phyloP scores from a whole-genome alignment of 2,888 invertebrate species.

The Callyntrura sp. region DNA sequence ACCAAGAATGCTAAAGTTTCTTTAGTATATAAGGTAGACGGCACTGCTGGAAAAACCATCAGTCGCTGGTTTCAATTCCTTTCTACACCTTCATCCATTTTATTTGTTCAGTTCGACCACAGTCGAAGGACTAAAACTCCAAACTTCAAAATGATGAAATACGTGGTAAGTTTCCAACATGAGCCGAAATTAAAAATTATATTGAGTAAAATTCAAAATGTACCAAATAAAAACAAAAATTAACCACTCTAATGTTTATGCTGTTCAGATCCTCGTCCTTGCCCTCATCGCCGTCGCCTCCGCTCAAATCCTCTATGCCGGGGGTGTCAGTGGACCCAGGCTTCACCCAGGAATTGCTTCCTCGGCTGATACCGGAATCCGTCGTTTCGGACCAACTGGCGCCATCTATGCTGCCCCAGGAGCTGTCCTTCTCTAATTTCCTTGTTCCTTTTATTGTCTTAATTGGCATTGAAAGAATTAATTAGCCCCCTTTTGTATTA shows the following conservation, averaged over 20 bases:
- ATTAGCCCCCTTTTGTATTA: neutral
- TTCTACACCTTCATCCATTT: slow-evolving; percentile 12
- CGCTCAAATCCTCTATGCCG: slow-evolving; percentile 78
- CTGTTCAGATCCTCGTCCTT: slow-evolving; percentile 81
- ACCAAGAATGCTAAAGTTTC: neutral
- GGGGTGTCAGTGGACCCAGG: slow-evolving; percentile 74
- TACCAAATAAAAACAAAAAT: too few relatives aligned
- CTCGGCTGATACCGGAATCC: slow-evolving; percentile 79
- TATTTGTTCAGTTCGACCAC: slow-evolving; percentile 42
- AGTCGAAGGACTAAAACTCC: slow-evolving; percentile 36
- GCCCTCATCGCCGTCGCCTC: slow-evolving; percentile 79
- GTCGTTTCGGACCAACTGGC: slow-evolving; percentile 80
- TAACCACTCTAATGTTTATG: too few relatives aligned
- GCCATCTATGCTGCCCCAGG: slow-evolving; percentile 69
- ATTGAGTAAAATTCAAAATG: too few relatives aligned
- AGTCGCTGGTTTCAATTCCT: slow-evolving; percentile 42
- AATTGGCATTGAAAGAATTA: slow-evolving; percentile 35
- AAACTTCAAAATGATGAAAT: slow-evolving; percentile 79
- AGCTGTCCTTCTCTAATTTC: slow-evolving; percentile 58
- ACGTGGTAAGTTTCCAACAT: slow-evolving; percentile 72
- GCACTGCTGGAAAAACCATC: neutral
- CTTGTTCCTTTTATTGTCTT: slow-evolving; percentile 33
- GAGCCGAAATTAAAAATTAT: too few relatives aligned
- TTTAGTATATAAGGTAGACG: slow-evolving; percentile 30
- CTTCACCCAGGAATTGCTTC: slow-evolving; percentile 80